Conservation (phyloP, 1,140 invertebrate species). For the Nasonia giraulti region DNA sequence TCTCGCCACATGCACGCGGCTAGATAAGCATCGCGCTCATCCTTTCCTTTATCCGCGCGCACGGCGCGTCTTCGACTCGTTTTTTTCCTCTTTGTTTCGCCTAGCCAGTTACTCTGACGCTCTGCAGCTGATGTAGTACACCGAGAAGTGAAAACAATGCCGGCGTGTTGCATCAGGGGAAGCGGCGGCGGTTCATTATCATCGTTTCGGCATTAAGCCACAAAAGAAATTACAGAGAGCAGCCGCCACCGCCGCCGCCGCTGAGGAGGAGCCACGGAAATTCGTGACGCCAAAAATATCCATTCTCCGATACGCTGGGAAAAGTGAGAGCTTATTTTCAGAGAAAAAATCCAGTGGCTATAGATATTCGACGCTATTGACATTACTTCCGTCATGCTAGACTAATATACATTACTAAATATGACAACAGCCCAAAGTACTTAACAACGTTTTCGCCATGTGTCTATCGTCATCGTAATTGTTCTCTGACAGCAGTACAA, state of each 20-base stretch:
- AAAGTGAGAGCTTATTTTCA: too few relatives aligned
- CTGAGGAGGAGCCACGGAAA: constrained; percentile 43
- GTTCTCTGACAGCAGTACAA: too few relatives aligned
- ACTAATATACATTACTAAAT: too few relatives aligned
- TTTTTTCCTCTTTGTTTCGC: neutral
- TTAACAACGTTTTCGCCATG: too few relatives aligned
- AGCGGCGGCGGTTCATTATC: constrained; percentile 32
- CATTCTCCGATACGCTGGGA: too few relatives aligned
- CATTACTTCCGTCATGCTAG: too few relatives aligned
- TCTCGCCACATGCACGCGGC: neutral
- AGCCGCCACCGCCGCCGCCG: neutral
- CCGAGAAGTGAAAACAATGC: constrained; percentile 33
- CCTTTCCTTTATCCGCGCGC: constrained; percentile 9
- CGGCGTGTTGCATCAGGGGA: constrained; percentile 14
- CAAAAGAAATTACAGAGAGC: constrained; percentile 22
- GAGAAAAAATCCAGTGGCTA: too few relatives aligned
- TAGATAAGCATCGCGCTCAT: constrained; percentile 26
- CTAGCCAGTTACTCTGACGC: neutral
- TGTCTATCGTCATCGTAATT: too few relatives aligned
- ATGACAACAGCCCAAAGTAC: too few relatives aligned
- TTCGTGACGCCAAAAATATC: constrained; percentile 20
- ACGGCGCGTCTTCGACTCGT: neutral
- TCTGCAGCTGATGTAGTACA: neutral
- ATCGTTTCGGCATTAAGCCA: constrained; percentile 45
- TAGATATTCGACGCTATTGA: too few relatives aligned